A percentile compares a stretch with the other conserved stretches of the same genome.
Evolutionary conservation across 2,797 vertebrate species (phyloP).

Genomic region (Enteromius afrohamiltoni): DNA sequence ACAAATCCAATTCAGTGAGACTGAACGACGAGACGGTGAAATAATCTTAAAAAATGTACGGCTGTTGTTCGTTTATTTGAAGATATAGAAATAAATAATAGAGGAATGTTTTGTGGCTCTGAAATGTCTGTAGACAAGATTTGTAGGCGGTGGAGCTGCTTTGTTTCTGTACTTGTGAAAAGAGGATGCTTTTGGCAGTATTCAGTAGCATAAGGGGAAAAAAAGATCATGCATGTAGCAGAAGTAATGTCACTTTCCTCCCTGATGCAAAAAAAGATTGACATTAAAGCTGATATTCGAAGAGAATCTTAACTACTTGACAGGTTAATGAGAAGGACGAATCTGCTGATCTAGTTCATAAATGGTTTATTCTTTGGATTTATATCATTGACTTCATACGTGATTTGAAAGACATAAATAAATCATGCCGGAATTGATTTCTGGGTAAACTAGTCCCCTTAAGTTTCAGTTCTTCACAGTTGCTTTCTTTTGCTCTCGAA

Average conservation of each 20-base stretch:
- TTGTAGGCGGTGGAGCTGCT: conserved; percentile 6
- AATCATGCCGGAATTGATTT: background rate
- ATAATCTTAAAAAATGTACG: background rate
- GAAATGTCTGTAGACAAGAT: conserved; percentile 3
- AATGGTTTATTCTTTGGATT: background rate
- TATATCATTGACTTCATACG: background rate
- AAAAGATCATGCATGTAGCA: background rate
- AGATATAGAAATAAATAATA: background rate
- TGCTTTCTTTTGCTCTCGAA: background rate
- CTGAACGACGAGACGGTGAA: background rate
- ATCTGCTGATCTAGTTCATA: background rate
- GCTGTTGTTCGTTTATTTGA: background rate
- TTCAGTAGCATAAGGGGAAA: background rate
- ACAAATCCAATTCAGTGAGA: background rate
- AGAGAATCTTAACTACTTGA: background rate
- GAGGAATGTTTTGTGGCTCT: background rate
- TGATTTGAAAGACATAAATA: background rate
- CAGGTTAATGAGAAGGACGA: background rate
- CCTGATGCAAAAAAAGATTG: background rate
- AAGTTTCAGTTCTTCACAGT: background rate
- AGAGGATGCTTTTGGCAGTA: background rate
- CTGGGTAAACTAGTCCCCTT: background rate
- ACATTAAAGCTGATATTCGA: background rate
- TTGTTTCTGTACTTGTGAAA: background rate
- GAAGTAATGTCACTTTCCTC: background rate